A percentile compares a stretch with the other conserved stretches of the same genome.
phyloP scores from a whole-genome alignment of 2,797 vertebrate genomes.

The Pseudotriccus pelzelni region DNA sequence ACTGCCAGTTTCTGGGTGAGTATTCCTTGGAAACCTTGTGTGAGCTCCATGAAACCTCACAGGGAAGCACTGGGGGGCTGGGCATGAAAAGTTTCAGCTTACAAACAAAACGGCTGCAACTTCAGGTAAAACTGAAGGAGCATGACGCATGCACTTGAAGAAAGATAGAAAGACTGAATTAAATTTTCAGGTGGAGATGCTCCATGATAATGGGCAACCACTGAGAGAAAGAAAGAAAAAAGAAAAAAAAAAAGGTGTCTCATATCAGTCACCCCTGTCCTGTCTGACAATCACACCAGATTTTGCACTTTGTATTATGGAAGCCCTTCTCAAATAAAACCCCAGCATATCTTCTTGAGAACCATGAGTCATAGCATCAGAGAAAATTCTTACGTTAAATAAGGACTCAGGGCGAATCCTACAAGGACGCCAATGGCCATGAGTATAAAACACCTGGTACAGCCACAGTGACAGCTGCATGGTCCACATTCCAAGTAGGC shows the following conservation, averaged over 20 bases:
- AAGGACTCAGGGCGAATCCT: not conserved
- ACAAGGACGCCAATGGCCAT: rapidly evolving
- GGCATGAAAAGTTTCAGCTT: not conserved
- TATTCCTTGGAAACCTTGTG: not conserved
- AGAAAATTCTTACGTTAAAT: not conserved
- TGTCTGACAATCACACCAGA: rapidly evolving
- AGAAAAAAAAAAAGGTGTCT: not conserved
- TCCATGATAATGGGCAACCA: not conserved
- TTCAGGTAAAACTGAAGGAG: not conserved
- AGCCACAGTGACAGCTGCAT: not conserved
- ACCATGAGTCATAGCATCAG: not conserved
- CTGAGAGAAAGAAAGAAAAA: not conserved
- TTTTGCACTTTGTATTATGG: not conserved
- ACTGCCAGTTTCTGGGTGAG: not conserved
- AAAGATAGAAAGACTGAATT: not conserved
- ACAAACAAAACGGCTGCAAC: not conserved
- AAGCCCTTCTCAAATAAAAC: not conserved
- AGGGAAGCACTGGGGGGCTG: not conserved
- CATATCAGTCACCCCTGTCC: not conserved
- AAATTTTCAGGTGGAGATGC: not conserved
- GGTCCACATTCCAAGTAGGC: not conserved
- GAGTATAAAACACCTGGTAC: not conserved
- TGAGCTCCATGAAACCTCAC: not conserved
- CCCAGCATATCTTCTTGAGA: not conserved
- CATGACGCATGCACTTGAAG: not conserved